Evolutionary conservation across 2,113 vertebrate genomes (phyloP).

Genomic region (Xenopus tropicalis): DNA sequence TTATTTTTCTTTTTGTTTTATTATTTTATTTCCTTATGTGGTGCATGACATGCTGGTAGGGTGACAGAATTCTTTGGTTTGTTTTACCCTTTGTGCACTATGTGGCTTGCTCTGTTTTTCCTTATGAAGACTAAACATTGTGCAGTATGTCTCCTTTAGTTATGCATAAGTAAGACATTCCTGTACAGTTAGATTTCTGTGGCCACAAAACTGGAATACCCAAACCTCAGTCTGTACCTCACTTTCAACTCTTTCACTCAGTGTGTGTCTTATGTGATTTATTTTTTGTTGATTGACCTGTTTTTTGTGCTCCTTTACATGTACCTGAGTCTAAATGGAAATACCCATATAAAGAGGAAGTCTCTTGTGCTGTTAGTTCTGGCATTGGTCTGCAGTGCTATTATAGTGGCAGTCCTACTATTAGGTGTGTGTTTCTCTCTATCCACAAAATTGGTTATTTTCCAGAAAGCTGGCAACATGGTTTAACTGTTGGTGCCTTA

Average conservation of each 20-base stretch:
- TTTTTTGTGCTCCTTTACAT: not conserved
- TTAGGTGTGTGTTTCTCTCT: not conserved
- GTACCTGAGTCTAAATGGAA: slow-evolving; percentile 7
- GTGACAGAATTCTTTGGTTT: not conserved
- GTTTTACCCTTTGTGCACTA: not conserved
- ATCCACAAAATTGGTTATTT: not conserved
- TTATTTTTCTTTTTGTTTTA: not conserved
- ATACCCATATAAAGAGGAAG: slow-evolving; percentile 2
- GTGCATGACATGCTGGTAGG: not conserved
- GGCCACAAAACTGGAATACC: slow-evolving; percentile 29
- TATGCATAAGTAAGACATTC: slow-evolving; percentile 21
- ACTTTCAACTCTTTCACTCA: no score
- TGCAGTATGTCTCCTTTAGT: not conserved
- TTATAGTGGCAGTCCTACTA: not conserved
- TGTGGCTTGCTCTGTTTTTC: not conserved
- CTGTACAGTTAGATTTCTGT: slow-evolving; percentile 5
- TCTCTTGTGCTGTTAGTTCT: slow-evolving; percentile 9
- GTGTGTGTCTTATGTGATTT: slow-evolving; percentile 9
- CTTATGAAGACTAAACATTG: not conserved
- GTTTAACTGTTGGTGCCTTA: slow-evolving; percentile 35
- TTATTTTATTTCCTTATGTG: not conserved
- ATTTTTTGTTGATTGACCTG: not conserved
- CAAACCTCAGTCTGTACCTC: not conserved
- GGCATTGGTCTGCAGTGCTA: not conserved
- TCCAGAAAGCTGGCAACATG: not conserved